Percentiles rank a stretch among this genome's conserved stretches.
Conservation (phyloP, 2,888 invertebrate species). For the Encarsia formosa region DNA sequence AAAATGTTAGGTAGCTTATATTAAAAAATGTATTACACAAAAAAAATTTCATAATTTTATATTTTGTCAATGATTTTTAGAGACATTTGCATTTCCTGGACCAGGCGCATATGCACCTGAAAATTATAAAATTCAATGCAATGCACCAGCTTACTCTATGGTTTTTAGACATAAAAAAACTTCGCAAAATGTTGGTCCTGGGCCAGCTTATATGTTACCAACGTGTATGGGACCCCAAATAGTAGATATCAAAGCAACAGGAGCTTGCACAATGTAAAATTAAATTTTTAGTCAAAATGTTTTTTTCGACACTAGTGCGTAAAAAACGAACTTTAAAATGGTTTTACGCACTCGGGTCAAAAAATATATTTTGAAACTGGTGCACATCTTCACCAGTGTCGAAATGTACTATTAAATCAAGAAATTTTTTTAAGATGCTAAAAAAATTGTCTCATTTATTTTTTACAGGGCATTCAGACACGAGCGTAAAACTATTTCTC, state of each 20-base stretch:
- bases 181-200: conserved; percentile 50
- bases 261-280: conserved; percentile 55
- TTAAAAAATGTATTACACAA: no score
- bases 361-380: no score
- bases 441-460: no score
- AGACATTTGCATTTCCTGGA: conserved; percentile 59
- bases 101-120: conserved; percentile 65
- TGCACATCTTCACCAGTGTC: no score
- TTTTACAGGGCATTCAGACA: conserved; percentile 31
- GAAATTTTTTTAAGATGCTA: no score
- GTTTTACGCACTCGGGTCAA: no score
- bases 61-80: no score
- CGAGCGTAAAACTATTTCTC: conserved; percentile 10
- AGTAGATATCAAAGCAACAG: conserved; percentile 53
- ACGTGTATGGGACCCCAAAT: conserved; percentile 55
- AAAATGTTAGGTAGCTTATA: no score
- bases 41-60: no score
- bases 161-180: conserved; percentile 49
- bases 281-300: conserved; percentile 1
- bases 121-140: conserved; percentile 55
- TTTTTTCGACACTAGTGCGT: no score
- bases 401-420: not conserved
- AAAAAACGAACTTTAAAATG: no score
- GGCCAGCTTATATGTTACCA: conserved; percentile 59
- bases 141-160: conserved; percentile 60